Percentiles rank a stretch among this genome's conserved stretches.
These are phyloP conservation scores for Ctenopoma kingsleyae DNA, from an alignment of 2,797 vertebrate genomes.

Conservation along the genomic window DNA sequence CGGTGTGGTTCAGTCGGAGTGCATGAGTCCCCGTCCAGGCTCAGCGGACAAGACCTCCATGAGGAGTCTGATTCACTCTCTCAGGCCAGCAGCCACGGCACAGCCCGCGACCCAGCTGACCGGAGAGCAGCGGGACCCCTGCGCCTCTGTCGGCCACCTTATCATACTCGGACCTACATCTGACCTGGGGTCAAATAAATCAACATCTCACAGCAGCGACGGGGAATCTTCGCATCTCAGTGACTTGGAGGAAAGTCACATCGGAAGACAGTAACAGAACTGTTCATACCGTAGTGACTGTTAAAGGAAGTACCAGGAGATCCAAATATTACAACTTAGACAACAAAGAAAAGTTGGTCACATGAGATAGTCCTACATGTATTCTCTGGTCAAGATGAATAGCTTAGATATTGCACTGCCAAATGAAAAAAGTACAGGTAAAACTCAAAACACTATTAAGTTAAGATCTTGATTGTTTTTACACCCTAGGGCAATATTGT, in stretches of 20 bases:
- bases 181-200: constrained; percentile 63
- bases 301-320: background rate
- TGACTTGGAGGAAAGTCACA: constrained; percentile 81
- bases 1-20: constrained; percentile 77
- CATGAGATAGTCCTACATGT: constrained; percentile 6
- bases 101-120: constrained; percentile 40
- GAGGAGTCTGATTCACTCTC: constrained; percentile 66
- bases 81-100: constrained; percentile 33
- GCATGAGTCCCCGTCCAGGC: constrained; percentile 47
- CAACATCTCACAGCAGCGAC: constrained; percentile 79
- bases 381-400: constrained; percentile 8
- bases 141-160: constrained; percentile 69
- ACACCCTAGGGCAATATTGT: constrained; percentile 24
- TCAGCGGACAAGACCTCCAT: constrained; percentile 60
- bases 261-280: constrained; percentile 63
- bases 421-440: constrained; percentile 26
- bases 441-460: constrained; percentile 3
- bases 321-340: constrained; percentile 26
- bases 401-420: constrained; percentile 52
- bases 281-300: constrained; percentile 3
- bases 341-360: constrained; percentile 20
- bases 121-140: constrained; percentile 56
- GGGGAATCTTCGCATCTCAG: constrained; percentile 85
- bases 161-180: constrained; percentile 75
- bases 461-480: constrained; percentile 3